Evolutionary conservation across 2,113 vertebrate genomes (phyloP).

Genomic region (Nothoprocta perdicaria): DNA sequence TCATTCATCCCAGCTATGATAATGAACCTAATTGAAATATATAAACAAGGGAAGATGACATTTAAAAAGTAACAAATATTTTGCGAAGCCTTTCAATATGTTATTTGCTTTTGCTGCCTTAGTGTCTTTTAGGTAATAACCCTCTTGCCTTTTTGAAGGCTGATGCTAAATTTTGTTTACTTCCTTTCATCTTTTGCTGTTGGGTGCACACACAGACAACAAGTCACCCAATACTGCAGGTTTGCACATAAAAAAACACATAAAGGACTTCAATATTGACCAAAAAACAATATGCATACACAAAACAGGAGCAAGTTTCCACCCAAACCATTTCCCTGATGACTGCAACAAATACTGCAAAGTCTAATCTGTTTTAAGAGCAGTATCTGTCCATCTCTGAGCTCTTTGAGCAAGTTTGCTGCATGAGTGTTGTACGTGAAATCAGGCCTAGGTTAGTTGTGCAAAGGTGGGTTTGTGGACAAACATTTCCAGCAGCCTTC

Average conservation of each 20-base stretch:
- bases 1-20: background rate
- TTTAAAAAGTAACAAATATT: background rate
- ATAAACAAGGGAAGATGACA: background rate
- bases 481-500: background rate
- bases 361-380: background rate
- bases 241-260: rapidly evolving
- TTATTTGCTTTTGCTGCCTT: background rate
- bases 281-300: background rate
- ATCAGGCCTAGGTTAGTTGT: background rate
- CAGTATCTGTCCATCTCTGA: background rate
- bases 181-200: background rate
- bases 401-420: background rate
- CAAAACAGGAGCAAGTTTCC: background rate
- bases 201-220: background rate
- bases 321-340: background rate
- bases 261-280: background rate
- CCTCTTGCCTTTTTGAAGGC: background rate
- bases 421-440: background rate
- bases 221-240: background rate
- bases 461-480: background rate
- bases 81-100: background rate
- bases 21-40: background rate
- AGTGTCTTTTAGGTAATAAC: background rate
- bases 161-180: background rate
- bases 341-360: background rate